These are phyloP conservation scores for Mus spicilegus DNA, from an alignment of 2,113 vertebrate genomes.

Conservation along the genomic window DNA sequence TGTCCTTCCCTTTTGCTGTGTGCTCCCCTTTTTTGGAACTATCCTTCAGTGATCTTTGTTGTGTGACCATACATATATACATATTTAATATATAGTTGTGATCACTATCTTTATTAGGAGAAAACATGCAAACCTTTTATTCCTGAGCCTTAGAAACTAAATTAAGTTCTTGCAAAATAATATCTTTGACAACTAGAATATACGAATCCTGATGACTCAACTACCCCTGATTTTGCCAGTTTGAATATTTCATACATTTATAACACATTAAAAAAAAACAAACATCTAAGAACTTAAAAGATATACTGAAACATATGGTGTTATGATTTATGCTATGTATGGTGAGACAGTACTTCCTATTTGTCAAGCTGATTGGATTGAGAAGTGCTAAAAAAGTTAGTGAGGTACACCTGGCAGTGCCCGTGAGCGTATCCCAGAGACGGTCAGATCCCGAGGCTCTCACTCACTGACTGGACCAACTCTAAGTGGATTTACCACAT, in stretches of 20 bases:
- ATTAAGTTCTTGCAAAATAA: constrained; percentile 47
- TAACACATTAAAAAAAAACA: constrained; percentile 86
- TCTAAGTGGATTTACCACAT: neutral
- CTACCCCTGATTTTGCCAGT: constrained; percentile 77
- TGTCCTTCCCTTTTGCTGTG: neutral
- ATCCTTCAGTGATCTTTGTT: neutral
- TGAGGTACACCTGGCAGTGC: neutral
- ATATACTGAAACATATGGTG: constrained; percentile 82
- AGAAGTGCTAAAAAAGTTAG: neutral
- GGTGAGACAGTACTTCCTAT: neutral
- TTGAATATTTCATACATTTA: constrained; percentile 83
- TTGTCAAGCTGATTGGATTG: neutral
- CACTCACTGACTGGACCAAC: neutral
- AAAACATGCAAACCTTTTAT: neutral
- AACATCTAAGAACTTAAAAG: constrained; percentile 83
- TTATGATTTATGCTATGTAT: constrained; percentile 73
- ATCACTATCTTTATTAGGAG: neutral
- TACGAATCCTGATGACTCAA: neutral
- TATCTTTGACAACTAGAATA: constrained; percentile 48
- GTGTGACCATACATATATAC: neutral
- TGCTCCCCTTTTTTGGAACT: neutral
- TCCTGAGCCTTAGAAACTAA: neutral
- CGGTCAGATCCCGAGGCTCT: neutral
- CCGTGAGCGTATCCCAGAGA: no score
- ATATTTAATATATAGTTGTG: neutral